Base-by-base conservation (phyloP, 2,797 vertebrate species). In the Hypotaenidia okinawae region DNA sequence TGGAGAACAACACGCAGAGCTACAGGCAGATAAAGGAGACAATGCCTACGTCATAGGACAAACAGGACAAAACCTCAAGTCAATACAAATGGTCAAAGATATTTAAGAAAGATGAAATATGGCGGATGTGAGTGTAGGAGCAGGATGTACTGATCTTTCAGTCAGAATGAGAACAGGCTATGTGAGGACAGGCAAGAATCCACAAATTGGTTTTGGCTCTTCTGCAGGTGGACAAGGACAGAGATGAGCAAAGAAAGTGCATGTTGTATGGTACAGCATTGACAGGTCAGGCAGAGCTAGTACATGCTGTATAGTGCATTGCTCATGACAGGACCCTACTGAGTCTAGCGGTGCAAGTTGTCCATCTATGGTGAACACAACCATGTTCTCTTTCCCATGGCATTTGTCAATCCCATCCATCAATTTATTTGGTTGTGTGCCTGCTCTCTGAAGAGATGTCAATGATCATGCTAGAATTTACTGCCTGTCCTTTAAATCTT, bases 401-500 rank as follows among this genome's bases (percentile, higher is more conserved):
- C 80, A 94, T 82, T 86, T 90, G 43, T 87, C 72, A 94, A 43
- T 68, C 41, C 45, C 49, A 89, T 89, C 63, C 51, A 77, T 94
- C 85, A 96, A 16, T 90, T 93, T 58, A 35, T 57, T 47, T 94
- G 85, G 52, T 80, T 62, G 52, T 86, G 63, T 93, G 83, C 83
- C 63, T 87, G 57, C 61, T 91, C 90, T 79, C 63, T 33, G 52
- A 70, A 63, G 35, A 41, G 64, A 5, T 30, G 70, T 45, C 61
- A 85, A 80, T 78, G 80, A 94, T 70, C 85, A 76, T 32, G 62
- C 45, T 87, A 77, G 41, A 94, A 94, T 92, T 95, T 85, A 89
- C 81, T 87, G 81, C 94, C 91, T 70, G 94, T 92, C 86, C 90
- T 92, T 94, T 94, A 92, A 93, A 94, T 89, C 93, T 95, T 93